phyloP scores from a whole-genome alignment of 2,797 vertebrate genomes.

The Liasis olivaceus region DNA sequence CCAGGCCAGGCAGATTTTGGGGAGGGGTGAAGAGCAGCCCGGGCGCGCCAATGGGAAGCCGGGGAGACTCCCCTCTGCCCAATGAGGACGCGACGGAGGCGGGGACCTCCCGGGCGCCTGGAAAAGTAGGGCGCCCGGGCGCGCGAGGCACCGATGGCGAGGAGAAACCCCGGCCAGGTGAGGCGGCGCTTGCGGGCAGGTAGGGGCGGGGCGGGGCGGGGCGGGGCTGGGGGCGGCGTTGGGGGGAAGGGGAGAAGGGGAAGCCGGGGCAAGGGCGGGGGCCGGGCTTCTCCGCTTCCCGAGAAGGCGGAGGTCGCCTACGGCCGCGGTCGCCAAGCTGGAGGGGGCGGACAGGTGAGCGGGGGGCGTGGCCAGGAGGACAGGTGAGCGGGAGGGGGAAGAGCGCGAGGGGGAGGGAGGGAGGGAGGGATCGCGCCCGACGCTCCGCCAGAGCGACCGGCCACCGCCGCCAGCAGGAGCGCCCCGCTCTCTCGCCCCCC shows the following conservation, averaged over 20 bases:
- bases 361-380: slow-evolving; percentile 42
- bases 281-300: neutral
- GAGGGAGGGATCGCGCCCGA: neutral
- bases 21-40: neutral
- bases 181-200: neutral
- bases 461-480: slow-evolving; percentile 6
- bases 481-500: slow-evolving; percentile 27
- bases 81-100: slow-evolving; percentile 25
- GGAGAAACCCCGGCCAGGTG: neutral
- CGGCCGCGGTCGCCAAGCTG: slow-evolving; percentile 6
- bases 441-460: neutral
- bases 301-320: slow-evolving; percentile 18
- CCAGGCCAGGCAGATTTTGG: neutral
- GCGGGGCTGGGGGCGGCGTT: slow-evolving; percentile 18
- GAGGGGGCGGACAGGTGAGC: slow-evolving; percentile 26
- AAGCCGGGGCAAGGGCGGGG: neutral
- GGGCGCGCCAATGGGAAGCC: slow-evolving; percentile 26
- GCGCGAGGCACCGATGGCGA: neutral
- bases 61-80: neutral
- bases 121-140: neutral
- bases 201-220: neutral
- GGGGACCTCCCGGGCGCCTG: slow-evolving; percentile 34
- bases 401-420: neutral
- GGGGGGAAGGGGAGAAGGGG: slow-evolving; percentile 33
- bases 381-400: slow-evolving; percentile 1